Percentiles rank a stretch among this genome's conserved stretches.
phyloP scores from a whole-genome alignment of 2,797 vertebrate species.

The Fundulus diaphanus region DNA sequence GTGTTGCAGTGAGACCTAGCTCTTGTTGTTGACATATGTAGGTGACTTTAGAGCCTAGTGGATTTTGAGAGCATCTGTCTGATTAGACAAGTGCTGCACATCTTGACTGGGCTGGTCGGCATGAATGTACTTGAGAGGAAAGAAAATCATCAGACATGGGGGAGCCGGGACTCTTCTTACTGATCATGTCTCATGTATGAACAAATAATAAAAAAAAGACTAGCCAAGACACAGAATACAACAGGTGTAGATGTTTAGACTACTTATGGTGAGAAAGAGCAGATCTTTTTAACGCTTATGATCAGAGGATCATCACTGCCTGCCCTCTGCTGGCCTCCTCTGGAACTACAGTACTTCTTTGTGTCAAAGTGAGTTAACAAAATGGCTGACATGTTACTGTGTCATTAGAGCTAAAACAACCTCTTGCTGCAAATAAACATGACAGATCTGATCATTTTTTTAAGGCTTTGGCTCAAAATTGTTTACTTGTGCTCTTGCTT shows the following conservation, averaged over 20 bases:
- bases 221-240: constrained; percentile 7
- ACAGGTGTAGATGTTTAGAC: neutral
- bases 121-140: constrained; percentile 12
- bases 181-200: constrained; percentile 14
- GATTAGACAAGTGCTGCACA: constrained; percentile 29
- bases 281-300: constrained; percentile 21
- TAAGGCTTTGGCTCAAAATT: too few species aligned
- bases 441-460: neutral
- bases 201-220: constrained; percentile 1
- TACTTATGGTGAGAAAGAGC: constrained; percentile 12
- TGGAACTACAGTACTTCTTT: constrained; percentile 47
- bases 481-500: neutral
- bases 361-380: constrained; percentile 56
- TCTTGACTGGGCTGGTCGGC: constrained; percentile 16
- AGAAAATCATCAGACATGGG: constrained; percentile 11
- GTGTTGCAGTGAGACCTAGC: constrained; percentile 5
- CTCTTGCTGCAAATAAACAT: neutral
- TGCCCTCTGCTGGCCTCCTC: constrained; percentile 56
- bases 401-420: constrained; percentile 8
- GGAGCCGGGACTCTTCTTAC: constrained; percentile 17
- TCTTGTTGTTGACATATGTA: neutral
- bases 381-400: constrained; percentile 67
- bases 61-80: constrained; percentile 11
- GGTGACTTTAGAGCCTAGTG: constrained; percentile 7
- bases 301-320: neutral